Percentiles rank a stretch among this genome's conserved stretches.
Conservation (phyloP, 2,113 vertebrate species). For the Neodon shergylaensis region DNA sequence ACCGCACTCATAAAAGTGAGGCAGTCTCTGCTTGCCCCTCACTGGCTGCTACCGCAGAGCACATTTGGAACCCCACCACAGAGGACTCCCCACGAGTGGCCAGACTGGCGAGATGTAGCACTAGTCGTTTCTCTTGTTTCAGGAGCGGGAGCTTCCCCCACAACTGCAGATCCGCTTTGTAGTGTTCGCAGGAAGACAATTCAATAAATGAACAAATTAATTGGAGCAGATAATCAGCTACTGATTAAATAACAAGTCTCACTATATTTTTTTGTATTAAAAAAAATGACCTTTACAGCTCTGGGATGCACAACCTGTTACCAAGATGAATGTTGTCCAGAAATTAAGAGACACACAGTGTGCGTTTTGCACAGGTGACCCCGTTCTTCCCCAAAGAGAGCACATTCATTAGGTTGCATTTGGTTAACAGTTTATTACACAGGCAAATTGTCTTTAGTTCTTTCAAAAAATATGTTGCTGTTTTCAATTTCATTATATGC, state of each 20-base stretch:
- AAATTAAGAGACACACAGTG: constrained; percentile 36
- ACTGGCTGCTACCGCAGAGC: constrained; percentile 81
- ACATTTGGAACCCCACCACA: constrained; percentile 81
- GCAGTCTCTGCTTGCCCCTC: constrained; percentile 80
- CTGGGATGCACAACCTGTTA: background rate
- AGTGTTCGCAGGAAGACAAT: constrained; percentile 78
- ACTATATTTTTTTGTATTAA: constrained; percentile 1
- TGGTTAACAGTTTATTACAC: constrained; percentile 22
- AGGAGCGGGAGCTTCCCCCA: constrained; percentile 80
- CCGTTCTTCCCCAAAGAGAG: background rate
- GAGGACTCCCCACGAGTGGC: constrained; percentile 81
- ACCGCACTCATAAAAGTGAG: constrained; percentile 80
- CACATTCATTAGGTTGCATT: background rate
- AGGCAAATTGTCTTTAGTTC: background rate
- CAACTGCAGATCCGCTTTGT: constrained; percentile 73
- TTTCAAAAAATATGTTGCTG: constrained; percentile 74
- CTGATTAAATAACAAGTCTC: constrained; percentile 56
- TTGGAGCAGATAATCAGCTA: constrained; percentile 43
- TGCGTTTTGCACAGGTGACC: background rate
- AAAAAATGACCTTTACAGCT: background rate
- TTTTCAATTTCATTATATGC: constrained; percentile 69
- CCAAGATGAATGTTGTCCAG: constrained; percentile 1
- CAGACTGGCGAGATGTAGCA: constrained; percentile 78
- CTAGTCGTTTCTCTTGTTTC: constrained; percentile 72
- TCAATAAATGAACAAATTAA: constrained; percentile 75